These are phyloP conservation scores for Heliconius melpomene DNA, from an alignment of 1,140 invertebrate genomes.

Conservation along the genomic window DNA sequence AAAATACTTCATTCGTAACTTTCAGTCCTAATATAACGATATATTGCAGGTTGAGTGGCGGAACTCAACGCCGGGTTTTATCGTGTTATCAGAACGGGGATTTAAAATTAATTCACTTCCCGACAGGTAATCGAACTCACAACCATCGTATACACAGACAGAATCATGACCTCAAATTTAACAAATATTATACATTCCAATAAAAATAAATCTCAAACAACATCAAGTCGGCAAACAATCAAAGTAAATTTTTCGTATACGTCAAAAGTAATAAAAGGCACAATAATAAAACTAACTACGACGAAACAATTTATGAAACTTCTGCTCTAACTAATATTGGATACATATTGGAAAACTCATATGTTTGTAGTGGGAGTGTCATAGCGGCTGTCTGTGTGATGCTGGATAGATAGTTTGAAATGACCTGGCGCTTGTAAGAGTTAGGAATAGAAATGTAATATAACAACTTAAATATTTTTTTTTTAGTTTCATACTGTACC, in stretches of 20 bases:
- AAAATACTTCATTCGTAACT: no score
- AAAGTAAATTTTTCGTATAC: conserved; percentile 27
- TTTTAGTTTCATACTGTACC: no score
- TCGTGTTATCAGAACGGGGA: no score
- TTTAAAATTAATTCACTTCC: not conserved
- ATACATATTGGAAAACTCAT: conserved; percentile 36
- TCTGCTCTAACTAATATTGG: conserved; percentile 38
- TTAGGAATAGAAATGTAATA: not conserved
- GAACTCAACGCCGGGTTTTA: no score
- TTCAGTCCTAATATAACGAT: no score
- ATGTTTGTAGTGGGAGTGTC: conserved; percentile 10
- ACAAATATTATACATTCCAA: not conserved
- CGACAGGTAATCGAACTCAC: not conserved
- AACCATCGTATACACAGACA: not conserved
- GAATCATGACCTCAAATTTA: no score
- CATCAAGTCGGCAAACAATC: not conserved
- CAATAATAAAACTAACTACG: conserved; percentile 33
- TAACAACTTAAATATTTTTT: no score
- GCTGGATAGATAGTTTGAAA: not conserved
- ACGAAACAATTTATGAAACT: conserved; percentile 40
- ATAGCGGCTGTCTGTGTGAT: not conserved
- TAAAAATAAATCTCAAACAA: conserved; percentile 1
- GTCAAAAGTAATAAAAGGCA: conserved; percentile 29
- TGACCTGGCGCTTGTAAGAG: not conserved
- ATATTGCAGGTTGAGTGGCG: no score